Evolutionary conservation across 2,888 invertebrate species (phyloP).

Genomic region (Pristionchus maxplancki): DNA sequence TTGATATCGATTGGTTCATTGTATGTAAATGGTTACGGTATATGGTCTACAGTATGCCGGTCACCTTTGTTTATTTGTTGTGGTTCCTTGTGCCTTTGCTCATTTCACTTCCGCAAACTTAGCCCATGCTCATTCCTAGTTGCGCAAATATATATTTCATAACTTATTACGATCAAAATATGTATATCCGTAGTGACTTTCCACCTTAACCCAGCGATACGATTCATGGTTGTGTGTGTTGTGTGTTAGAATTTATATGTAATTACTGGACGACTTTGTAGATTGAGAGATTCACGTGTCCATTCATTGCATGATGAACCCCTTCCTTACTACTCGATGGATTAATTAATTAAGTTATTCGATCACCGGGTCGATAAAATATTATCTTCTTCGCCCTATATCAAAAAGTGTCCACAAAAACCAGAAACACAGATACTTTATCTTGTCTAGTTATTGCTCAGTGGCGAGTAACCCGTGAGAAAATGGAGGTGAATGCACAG

Average conservation of each 20-base stretch:
- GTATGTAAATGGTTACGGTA: constrained; percentile 36
- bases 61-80: neutral
- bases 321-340: neutral
- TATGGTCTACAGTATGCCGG: constrained; percentile 19
- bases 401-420: neutral
- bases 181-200: neutral
- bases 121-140: constrained; percentile 23
- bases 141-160: neutral
- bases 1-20: constrained; percentile 21
- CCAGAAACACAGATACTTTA: neutral
- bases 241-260: constrained; percentile 2
- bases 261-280: constrained; percentile 42
- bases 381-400: neutral
- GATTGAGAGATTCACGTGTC: constrained; percentile 16
- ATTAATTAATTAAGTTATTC: constrained; percentile 24
- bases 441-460: neutral
- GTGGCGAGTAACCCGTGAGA: constrained; percentile 14
- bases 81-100: constrained; percentile 20
- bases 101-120: constrained; percentile 20
- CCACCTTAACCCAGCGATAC: constrained; percentile 11
- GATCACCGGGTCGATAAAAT: constrained; percentile 39
- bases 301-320: neutral
- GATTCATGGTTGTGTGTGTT: constrained; percentile 23
- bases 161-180: neutral
- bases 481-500: constrained; percentile 34